Evolutionary conservation across 2,888 invertebrate species (phyloP).

Genomic region (Eretmocerus hayati): DNA sequence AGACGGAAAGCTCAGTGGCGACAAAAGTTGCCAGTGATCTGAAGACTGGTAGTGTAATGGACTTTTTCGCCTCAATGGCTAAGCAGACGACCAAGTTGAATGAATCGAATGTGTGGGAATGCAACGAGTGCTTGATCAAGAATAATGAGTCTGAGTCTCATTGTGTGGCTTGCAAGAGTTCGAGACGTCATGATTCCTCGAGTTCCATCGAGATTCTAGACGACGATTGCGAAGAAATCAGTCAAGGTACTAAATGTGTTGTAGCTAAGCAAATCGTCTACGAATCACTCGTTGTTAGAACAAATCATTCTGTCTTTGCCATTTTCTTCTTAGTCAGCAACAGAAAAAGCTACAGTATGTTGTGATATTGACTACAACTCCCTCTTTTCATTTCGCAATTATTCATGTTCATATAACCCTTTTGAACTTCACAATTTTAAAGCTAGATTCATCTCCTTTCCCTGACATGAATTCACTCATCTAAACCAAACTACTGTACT

Average conservation of each 20-base stretch:
- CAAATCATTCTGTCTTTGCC: no score
- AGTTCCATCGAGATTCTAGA: background rate
- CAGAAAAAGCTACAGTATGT: no score
- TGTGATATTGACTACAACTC: no score
- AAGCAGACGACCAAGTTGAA: constrained; percentile 13
- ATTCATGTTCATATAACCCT: no score
- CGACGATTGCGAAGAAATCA: background rate
- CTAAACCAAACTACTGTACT: no score
- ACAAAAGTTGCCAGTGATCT: constrained; percentile 33
- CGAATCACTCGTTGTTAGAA: no score
- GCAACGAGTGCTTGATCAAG: constrained; percentile 41
- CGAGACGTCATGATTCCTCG: constrained; percentile 16
- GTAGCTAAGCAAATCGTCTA: no score
- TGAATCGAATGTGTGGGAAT: constrained; percentile 37
- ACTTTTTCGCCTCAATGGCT: constrained; percentile 36
- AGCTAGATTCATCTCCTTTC: no score
- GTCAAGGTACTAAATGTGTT: background rate
- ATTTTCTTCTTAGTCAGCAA: no score
- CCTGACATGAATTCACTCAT: no score
- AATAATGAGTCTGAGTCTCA: constrained; percentile 33
- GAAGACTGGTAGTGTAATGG: constrained; percentile 47
- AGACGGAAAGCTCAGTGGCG: constrained; percentile 27
- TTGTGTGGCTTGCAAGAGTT: constrained; percentile 41
- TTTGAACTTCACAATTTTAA: no score
- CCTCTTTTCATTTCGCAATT: no score